These are phyloP conservation scores for Meloidogyne exigua DNA, from an alignment of 1,140 invertebrate species.

Conservation along the genomic window DNA sequence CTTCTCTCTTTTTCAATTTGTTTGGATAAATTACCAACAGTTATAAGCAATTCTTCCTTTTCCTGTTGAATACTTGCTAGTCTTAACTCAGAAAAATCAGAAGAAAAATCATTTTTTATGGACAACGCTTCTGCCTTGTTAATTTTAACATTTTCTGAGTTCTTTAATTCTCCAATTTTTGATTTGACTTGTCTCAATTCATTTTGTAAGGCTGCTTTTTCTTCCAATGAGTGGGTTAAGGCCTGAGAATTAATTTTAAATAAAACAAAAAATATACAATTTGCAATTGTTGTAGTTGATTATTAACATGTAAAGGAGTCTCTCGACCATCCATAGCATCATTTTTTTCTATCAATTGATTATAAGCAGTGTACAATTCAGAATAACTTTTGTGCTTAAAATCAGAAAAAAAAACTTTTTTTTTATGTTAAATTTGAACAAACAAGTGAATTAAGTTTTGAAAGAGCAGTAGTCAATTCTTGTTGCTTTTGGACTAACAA, in stretches of 20 bases:
- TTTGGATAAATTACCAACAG: slow-evolving; percentile 31
- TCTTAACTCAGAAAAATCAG: slow-evolving; percentile 8
- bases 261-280: slow-evolving; percentile 23
- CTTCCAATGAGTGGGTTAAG: slow-evolving; percentile 42
- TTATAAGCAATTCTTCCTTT: slow-evolving; percentile 27
- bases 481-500: slow-evolving; percentile 18
- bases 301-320: slow-evolving; percentile 18
- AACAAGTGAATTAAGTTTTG: slow-evolving; percentile 39
- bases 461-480: slow-evolving; percentile 10
- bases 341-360: slow-evolving; percentile 26
- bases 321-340: background rate
- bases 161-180: slow-evolving; percentile 24
- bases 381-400: slow-evolving; percentile 51
- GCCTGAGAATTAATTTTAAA: slow-evolving; percentile 27
- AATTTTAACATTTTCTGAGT: background rate
- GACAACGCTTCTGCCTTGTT: too few species aligned
- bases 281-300: slow-evolving; percentile 49
- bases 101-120: background rate
- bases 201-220: slow-evolving; percentile 46
- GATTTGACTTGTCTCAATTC: slow-evolving; percentile 36
- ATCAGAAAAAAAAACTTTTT: too few species aligned
- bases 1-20: slow-evolving; percentile 44
- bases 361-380: slow-evolving; percentile 44
- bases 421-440: slow-evolving; percentile 18
- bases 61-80: slow-evolving; percentile 25